Evolutionary conservation across 2,113 vertebrate species (phyloP).

Genomic region (Jaculus jaculus): DNA sequence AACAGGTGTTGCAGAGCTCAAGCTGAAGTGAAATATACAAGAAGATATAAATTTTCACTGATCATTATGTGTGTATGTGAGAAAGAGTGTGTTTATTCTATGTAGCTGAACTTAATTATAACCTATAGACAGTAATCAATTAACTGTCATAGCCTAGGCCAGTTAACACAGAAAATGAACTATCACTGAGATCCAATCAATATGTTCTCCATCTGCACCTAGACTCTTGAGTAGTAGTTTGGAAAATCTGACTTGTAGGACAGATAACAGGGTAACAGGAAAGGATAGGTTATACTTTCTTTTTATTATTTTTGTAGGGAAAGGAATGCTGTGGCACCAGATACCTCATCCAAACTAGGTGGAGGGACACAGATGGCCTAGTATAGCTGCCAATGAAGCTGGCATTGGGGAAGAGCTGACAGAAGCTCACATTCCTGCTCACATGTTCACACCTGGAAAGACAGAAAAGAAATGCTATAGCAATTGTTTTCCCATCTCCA

Average conservation of each 20-base stretch:
- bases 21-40: too few relatives aligned
- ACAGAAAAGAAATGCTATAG: not conserved
- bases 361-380: too few relatives aligned
- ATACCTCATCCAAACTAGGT: too few relatives aligned
- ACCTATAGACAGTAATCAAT: not conserved
- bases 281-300: not conserved
- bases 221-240: not conserved
- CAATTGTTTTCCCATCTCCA: too few relatives aligned
- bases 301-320: not conserved
- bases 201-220: not conserved
- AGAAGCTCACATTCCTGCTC: not conserved
- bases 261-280: not conserved
- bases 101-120: too few relatives aligned
- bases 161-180: not conserved
- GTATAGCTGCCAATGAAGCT: rapidly evolving
- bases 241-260: not conserved
- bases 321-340: not conserved
- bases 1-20: too few relatives aligned
- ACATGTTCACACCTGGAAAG: not conserved
- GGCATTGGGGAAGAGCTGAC: rapidly evolving
- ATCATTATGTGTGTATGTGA: too few relatives aligned
- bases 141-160: not conserved
- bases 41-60: too few relatives aligned
- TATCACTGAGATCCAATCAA: not conserved
- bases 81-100: too few relatives aligned